phyloP scores from a whole-genome alignment of 2,888 invertebrate species.

The Drosophila gaucha region DNA sequence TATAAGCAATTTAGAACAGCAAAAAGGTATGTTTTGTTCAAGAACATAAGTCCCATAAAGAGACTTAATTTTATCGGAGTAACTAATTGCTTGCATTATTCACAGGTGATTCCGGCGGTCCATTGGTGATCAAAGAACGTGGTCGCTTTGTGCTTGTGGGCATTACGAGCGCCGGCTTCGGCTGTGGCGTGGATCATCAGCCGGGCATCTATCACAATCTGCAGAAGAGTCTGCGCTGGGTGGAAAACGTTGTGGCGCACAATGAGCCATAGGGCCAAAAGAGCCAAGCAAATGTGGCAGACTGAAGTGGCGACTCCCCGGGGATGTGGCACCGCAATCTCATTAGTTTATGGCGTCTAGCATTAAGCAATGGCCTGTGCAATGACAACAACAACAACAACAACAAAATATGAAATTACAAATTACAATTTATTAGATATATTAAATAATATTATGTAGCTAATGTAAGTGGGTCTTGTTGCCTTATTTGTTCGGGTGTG shows the following conservation, averaged over 20 bases:
- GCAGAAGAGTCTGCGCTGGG: conserved; percentile 89
- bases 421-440: conserved; percentile 66
- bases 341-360: conserved; percentile 67
- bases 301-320: conserved; percentile 19
- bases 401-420: conserved; percentile 16
- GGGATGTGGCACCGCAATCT: conserved; percentile 59
- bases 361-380: conserved; percentile 72
- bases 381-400: conserved; percentile 43
- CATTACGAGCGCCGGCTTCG: conserved; percentile 94
- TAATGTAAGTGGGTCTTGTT: conserved; percentile 32
- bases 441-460: conserved; percentile 66
- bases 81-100: background rate
- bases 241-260: conserved; percentile 86
- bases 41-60: too few species aligned
- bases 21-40: too few species aligned
- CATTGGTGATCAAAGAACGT: conserved; percentile 89
- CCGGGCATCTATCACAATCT: conserved; percentile 95
- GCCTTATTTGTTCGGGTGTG: background rate
- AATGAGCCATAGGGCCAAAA: conserved; percentile 62
- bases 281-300: background rate
- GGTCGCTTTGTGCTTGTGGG: conserved; percentile 91
- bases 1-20: too few species aligned
- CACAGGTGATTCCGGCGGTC: conserved; percentile 92
- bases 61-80: too few species aligned
- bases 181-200: conserved; percentile 93